Evolutionary conservation across 2,888 invertebrate species (phyloP).

Genomic region (Netelia virgata): DNA sequence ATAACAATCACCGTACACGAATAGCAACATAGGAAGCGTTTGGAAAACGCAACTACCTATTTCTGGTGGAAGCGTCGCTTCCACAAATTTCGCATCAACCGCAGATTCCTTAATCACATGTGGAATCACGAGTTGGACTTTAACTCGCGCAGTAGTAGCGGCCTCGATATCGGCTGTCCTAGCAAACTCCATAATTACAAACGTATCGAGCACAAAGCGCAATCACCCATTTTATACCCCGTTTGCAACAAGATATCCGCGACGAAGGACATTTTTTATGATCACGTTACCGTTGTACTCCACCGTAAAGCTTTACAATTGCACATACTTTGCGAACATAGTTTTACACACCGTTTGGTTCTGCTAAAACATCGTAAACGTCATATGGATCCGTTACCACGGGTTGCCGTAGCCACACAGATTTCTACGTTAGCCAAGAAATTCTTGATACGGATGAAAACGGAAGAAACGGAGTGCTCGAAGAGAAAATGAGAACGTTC

Average conservation of each 20-base stretch:
- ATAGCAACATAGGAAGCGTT: constrained; percentile 68
- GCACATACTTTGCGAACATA: constrained; percentile 77
- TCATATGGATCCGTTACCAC: constrained; percentile 77
- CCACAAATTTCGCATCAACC: constrained; percentile 68
- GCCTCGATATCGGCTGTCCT: constrained; percentile 55
- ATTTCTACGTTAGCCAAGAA: constrained; percentile 67
- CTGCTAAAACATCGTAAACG: constrained; percentile 76
- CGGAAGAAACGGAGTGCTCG: constrained; percentile 4
- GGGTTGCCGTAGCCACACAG: constrained; percentile 61
- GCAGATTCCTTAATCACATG: constrained; percentile 69
- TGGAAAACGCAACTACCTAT: constrained; percentile 44
- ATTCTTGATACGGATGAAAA: constrained; percentile 51
- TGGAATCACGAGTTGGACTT: constrained; percentile 46
- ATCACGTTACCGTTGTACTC: constrained; percentile 80
- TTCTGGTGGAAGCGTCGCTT: constrained; percentile 70
- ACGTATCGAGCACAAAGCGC: constrained; percentile 57
- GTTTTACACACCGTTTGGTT: constrained; percentile 78
- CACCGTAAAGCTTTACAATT: constrained; percentile 79
- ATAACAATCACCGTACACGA: constrained; percentile 71
- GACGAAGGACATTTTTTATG: constrained; percentile 76
- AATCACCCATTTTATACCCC: constrained; percentile 68
- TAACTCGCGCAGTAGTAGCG: constrained; percentile 68
- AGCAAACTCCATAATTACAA: constrained; percentile 66
- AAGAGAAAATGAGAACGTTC: constrained; percentile 1
- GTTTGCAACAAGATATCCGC: constrained; percentile 75